Evolutionary conservation across 2,888 invertebrate genomes (phyloP).

Genomic region (Parnassius apollo): DNA sequence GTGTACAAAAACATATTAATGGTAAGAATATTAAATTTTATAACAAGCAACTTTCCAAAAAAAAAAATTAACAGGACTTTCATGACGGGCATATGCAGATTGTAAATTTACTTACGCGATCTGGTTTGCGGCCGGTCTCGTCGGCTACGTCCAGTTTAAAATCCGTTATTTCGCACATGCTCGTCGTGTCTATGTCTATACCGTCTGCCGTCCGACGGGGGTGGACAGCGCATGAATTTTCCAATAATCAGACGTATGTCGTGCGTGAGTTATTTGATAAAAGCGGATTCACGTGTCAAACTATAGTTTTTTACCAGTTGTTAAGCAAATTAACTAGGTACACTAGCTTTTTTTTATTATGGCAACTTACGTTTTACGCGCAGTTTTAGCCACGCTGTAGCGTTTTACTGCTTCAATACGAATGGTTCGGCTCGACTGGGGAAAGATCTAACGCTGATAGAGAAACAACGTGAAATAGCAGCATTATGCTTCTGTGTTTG

Average conservation of each 20-base stretch:
- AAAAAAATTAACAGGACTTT: not conserved
- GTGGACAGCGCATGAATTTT: constrained; percentile 66
- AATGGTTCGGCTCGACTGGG: no score
- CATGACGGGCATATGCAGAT: constrained; percentile 2
- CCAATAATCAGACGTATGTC: constrained; percentile 59
- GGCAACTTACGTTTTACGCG: no score
- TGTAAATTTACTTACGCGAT: constrained; percentile 29
- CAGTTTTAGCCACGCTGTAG: no score
- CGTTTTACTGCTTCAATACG: no score
- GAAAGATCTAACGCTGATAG: no score
- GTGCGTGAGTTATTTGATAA: constrained; percentile 31
- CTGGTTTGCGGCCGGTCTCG: constrained; percentile 36
- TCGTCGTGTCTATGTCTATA: constrained; percentile 40
- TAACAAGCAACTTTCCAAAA: constrained; percentile 24
- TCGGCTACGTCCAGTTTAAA: constrained; percentile 49
- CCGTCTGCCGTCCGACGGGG: constrained; percentile 60
- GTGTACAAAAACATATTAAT: constrained; percentile 74
- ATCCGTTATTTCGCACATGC: constrained; percentile 49
- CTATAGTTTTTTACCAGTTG: not conserved
- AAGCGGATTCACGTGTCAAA: not conserved
- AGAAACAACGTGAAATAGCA: no score
- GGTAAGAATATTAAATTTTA: constrained; percentile 50
- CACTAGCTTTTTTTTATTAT: no score
- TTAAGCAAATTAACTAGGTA: not conserved
- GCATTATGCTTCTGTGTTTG: no score